phyloP scores from a whole-genome alignment of 2,113 vertebrate species.

The Poeciliopsis turrubarensis region DNA sequence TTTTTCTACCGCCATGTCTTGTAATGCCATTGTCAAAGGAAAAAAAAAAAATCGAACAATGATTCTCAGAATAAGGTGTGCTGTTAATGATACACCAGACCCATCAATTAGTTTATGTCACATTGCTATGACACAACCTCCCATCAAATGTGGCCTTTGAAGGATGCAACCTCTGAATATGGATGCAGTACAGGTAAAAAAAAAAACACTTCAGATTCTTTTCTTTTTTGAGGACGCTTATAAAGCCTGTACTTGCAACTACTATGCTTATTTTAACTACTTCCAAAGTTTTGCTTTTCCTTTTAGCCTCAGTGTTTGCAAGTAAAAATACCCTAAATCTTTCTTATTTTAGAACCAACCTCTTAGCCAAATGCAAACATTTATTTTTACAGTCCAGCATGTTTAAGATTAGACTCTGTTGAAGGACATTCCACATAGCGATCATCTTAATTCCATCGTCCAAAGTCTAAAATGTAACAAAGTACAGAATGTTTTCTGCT shows the following conservation, averaged over 20 bases:
- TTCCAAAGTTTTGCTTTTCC: no score
- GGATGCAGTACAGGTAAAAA: neutral
- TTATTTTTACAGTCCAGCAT: slow-evolving; percentile 14
- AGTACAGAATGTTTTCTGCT: no score
- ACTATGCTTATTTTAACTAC: no score
- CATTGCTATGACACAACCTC: no score
- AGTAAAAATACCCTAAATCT: slow-evolving; percentile 32
- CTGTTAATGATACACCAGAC: no score
- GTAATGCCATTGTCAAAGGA: no score
- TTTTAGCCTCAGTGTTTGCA: slow-evolving; percentile 22
- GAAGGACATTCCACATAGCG: neutral
- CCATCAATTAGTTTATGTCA: no score
- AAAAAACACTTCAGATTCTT: neutral
- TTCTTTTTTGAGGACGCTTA: neutral
- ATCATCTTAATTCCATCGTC: slow-evolving; percentile 4
- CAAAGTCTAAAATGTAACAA: slow-evolving; percentile 2
- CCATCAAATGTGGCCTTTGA: neutral
- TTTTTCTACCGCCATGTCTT: no score
- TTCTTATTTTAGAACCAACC: slow-evolving; percentile 24
- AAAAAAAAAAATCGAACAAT: no score
- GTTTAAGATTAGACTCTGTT: slow-evolving; percentile 2
- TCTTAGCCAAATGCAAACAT: slow-evolving; percentile 42
- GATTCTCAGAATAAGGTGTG: no score
- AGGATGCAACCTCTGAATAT: neutral
- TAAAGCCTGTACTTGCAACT: neutral